Base-by-base conservation (phyloP, 2,888 invertebrate genomes). In the Bombylius major region DNA sequence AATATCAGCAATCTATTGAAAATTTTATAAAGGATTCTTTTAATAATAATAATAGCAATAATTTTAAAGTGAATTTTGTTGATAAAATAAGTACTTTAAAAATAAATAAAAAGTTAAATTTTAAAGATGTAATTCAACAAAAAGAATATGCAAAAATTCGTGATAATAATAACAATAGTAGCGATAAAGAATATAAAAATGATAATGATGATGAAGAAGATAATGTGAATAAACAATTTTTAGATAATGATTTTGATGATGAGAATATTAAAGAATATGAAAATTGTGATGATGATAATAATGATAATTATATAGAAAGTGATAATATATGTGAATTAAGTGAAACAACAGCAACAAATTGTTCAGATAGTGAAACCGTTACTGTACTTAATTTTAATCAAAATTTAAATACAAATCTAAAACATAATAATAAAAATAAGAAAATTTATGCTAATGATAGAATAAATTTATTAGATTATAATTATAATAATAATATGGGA, bases 401-500 rank as follows among this genome's bases (percentile, higher is more conserved):
- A 42, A 7, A 11, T 11, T 11, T 11, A 11, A 42, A 11, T 42
- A 23, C 1, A 23, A 23, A 23, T 23, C 23, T 23, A 23, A 23
- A 23, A 23, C 23, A 23, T 23, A 42, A 42, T 42, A 42, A 42
- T 4, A 42, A 42, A 11, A 42, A 42, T 42, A 42, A 42, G 11
- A 36, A 36, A 36, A 36, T 7, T 7, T 7, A 8, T 36, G 12
- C 8, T 11, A 42, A 42, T 42, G 12, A 42, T 11, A 42, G 11
- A 42, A 42, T 11, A 5, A 42, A 42, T 42, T 11, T 11, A 42
- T 11, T 11, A 11, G 39, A 42, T 42, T 11, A 11, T 5, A 42
- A 11, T 47, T 33, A 50, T 50, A 50, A 34, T 31, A 5, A 59
- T 61, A 79, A 73, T 66, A 87, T 87, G 87, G 87, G 87, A 70